Percentiles rank a stretch among this genome's conserved stretches.
These are phyloP conservation scores for Ciona savignyi DNA, from an alignment of 23 tunicate genomes.

Conservation along the genomic window DNA sequence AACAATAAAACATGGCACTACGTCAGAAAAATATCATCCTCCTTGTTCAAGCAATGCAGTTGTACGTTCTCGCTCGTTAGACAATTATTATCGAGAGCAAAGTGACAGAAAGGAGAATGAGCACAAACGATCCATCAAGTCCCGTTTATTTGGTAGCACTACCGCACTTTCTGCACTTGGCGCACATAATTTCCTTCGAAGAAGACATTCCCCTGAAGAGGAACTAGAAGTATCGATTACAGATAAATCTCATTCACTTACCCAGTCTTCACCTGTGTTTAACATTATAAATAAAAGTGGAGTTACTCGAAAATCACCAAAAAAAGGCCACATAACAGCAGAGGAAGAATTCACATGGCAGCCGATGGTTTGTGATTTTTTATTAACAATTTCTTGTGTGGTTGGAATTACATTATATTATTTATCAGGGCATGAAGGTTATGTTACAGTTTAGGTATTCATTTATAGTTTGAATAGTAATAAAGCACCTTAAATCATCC, in stretches of 20 bases:
- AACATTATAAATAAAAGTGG: too few species aligned
- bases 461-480: too few species aligned
- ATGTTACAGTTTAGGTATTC: too few species aligned
- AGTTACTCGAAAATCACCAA: not conserved
- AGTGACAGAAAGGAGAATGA: not conserved
- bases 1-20: not conserved
- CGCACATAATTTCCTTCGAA: not conserved
- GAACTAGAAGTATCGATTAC: not conserved
- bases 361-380: not conserved
- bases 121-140: not conserved
- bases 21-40: not conserved
- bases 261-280: too few species aligned
- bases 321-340: constrained; percentile 15
- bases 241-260: too few species aligned
- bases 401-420: too few species aligned
- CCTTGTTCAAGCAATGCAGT: constrained; percentile 1
- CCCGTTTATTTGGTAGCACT: not conserved
- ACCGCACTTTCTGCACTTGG: not conserved
- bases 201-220: not conserved
- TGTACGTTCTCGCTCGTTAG: constrained; percentile 20
- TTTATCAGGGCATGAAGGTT: too few species aligned
- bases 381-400: too few species aligned
- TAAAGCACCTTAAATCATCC: too few species aligned
- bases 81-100: constrained; percentile 4
- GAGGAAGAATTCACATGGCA: constrained; percentile 13